These are phyloP conservation scores for Saguinus imperator DNA, from an alignment of 2,113 vertebrate genomes.

Conservation along the genomic window DNA sequence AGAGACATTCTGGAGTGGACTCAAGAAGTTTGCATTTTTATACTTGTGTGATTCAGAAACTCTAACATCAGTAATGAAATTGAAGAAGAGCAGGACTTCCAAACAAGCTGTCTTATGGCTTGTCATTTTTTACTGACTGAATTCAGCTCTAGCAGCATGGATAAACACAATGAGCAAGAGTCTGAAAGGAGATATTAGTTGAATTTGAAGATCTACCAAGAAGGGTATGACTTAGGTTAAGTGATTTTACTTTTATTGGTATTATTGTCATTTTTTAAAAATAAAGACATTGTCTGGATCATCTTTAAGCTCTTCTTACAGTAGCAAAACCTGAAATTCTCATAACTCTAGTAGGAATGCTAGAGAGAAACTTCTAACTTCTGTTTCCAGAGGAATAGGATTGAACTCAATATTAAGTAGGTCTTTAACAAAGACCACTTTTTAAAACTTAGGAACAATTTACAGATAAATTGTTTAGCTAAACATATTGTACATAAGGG, in stretches of 20 bases:
- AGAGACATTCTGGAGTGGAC: not conserved
- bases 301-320: not conserved
- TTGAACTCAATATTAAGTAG: not conserved
- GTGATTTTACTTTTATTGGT: not conserved
- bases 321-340: not conserved
- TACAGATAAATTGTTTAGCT: not conserved
- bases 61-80: not conserved
- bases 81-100: not conserved
- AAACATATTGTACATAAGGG: not conserved
- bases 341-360: not conserved
- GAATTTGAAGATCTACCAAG: not conserved
- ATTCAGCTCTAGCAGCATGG: not conserved
- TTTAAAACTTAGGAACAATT: not conserved
- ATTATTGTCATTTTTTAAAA: not conserved
- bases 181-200: not conserved
- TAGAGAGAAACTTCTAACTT: not conserved
- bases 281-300: not conserved
- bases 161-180: not conserved
- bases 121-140: not conserved
- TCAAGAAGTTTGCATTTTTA: conserved; percentile 4
- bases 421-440: not conserved
- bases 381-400: conserved; percentile 1
- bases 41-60: not conserved
- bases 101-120: not conserved
- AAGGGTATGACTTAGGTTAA: not conserved